Evolutionary conservation across 2,888 invertebrate species (phyloP).

Genomic region (Apamea sordens): DNA sequence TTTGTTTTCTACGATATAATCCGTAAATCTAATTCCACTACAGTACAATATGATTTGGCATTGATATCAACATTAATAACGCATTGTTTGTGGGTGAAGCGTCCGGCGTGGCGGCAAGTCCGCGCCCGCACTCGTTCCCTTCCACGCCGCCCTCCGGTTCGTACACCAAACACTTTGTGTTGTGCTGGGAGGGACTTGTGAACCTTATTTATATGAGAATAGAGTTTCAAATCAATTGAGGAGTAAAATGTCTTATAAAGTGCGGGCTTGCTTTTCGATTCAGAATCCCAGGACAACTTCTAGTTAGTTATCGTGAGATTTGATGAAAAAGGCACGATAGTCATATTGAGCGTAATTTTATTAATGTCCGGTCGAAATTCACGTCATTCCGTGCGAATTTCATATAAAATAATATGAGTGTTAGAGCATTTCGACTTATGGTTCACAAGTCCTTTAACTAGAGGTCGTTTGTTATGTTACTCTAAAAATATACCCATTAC

Average conservation of each 20-base stretch:
- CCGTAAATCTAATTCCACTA: constrained; percentile 19
- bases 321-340: background rate
- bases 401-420: background rate
- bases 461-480: constrained; percentile 46
- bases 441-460: constrained; percentile 35
- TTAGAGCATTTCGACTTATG: background rate
- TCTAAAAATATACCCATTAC: background rate
- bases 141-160: constrained; percentile 92
- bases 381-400: background rate
- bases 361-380: background rate
- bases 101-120: constrained; percentile 73
- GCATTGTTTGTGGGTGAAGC: constrained; percentile 67
- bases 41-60: constrained; percentile 10
- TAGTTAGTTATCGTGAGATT: background rate
- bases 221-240: constrained; percentile 13
- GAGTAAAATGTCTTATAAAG: background rate
- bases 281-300: background rate
- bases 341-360: background rate
- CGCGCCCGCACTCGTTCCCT: constrained; percentile 88
- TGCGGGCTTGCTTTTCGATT: background rate
- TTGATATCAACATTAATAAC: constrained; percentile 37
- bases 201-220: constrained; percentile 25
- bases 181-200: constrained; percentile 53
- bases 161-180: constrained; percentile 72
- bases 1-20: constrained; percentile 5